These are phyloP conservation scores for Brachionus asplanchnoidis DNA, from an alignment of 1,140 invertebrate species.

Conservation along the genomic window DNA sequence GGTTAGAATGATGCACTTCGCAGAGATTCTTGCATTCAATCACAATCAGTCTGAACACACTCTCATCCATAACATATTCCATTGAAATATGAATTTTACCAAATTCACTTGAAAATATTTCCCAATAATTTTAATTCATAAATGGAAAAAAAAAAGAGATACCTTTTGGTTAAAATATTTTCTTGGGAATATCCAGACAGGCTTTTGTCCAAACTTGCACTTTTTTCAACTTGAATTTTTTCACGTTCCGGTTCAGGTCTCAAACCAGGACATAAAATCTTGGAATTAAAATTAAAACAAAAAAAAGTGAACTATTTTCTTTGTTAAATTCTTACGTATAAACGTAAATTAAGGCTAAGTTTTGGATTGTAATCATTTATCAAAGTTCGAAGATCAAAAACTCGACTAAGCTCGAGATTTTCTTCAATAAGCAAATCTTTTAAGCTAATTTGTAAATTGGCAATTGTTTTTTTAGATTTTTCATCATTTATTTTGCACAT, in stretches of 20 bases:
- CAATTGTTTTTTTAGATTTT: neutral
- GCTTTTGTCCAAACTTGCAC: neutral
- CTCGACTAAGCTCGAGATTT: neutral
- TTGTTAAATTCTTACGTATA: neutral
- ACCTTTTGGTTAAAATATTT: neutral
- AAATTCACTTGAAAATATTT: neutral
- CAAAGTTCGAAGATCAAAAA: neutral
- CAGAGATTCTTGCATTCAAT: constrained; percentile 65
- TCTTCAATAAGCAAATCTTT: constrained; percentile 19
- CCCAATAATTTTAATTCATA: no score
- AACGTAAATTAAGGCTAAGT: neutral
- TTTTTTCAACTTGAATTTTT: neutral
- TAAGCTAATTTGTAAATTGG: neutral
- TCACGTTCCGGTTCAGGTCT: neutral
- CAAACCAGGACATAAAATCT: neutral
- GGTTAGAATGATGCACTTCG: constrained; percentile 74
- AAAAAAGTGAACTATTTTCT: neutral
- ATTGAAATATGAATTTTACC: constrained; percentile 21
- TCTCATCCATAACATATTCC: constrained; percentile 33
- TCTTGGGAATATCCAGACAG: neutral
- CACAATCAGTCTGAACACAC: constrained; percentile 43
- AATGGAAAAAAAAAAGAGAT: neutral
- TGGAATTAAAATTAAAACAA: neutral
- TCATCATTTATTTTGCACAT: constrained; percentile 20
- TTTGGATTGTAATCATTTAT: constrained; percentile 8